Conservation (phyloP, 2,797 vertebrate species). For the Uromys caudimaculatus region DNA sequence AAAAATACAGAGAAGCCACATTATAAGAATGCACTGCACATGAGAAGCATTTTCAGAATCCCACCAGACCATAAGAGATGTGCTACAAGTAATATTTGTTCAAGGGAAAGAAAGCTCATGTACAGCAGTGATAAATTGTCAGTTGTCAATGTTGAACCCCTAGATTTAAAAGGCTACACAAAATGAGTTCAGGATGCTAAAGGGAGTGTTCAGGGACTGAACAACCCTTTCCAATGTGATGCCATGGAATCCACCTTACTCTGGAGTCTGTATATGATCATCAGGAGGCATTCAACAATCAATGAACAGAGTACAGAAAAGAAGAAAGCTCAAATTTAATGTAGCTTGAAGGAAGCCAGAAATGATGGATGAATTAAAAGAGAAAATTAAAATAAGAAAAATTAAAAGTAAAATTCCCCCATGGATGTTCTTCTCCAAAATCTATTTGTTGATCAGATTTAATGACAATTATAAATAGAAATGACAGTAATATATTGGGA, state of each 20-base stretch:
- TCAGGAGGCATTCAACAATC: slow-evolving; percentile 87
- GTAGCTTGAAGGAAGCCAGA: slow-evolving; percentile 84
- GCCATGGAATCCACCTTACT: slow-evolving; percentile 49
- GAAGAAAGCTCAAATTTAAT: slow-evolving; percentile 63
- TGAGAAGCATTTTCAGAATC: slow-evolving; percentile 84
- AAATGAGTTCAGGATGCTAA: slow-evolving; percentile 64
- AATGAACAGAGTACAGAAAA: slow-evolving; percentile 90
- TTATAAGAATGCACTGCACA: slow-evolving; percentile 82
- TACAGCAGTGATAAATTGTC: slow-evolving; percentile 80
- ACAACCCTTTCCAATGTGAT: not conserved
- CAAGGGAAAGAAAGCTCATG: slow-evolving; percentile 83
- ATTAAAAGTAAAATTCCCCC: slow-evolving; percentile 80
- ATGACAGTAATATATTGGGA: not conserved
- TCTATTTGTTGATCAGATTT: slow-evolving; percentile 82
- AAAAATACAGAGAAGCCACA: slow-evolving; percentile 83
- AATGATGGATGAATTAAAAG: slow-evolving; percentile 84
- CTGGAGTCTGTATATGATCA: slow-evolving; percentile 86
- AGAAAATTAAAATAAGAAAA: slow-evolving; percentile 83
- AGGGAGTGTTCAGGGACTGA: not conserved
- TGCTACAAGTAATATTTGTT: slow-evolving; percentile 83
- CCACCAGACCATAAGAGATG: slow-evolving; percentile 80
- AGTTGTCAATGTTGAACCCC: slow-evolving; percentile 83
- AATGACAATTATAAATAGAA: slow-evolving; percentile 71
- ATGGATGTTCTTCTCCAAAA: slow-evolving; percentile 80
- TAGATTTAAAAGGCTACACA: slow-evolving; percentile 55